phyloP scores from a whole-genome alignment of 1,140 invertebrate genomes.

The Drosophila simulans region DNA sequence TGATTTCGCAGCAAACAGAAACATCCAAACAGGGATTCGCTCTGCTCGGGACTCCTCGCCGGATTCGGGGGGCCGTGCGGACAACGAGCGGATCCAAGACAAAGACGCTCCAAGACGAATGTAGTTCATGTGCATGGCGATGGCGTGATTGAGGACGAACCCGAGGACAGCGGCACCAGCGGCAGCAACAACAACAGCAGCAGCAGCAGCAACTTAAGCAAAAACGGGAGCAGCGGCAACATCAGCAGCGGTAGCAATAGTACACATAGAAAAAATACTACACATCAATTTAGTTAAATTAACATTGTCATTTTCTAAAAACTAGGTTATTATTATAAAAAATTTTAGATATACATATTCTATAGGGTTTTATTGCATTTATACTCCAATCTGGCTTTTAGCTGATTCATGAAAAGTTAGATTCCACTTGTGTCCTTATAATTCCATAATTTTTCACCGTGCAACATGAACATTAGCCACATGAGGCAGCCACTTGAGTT shows the following conservation, averaged over 20 bases:
- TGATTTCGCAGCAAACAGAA: constrained; percentile 70
- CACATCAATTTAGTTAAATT: too few species aligned
- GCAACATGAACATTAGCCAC: constrained; percentile 21
- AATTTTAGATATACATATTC: too few species aligned
- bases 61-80: constrained; percentile 15
- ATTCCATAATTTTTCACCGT: not conserved
- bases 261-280: constrained; percentile 4
- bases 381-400: too few species aligned
- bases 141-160: constrained; percentile 80
- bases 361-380: too few species aligned
- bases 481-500: constrained; percentile 15
- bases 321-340: too few species aligned
- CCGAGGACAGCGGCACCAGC: constrained; percentile 49
- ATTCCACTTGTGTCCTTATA: too few species aligned
- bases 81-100: constrained; percentile 22
- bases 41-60: not conserved
- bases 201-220: constrained; percentile 6
- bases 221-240: not conserved
- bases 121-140: constrained; percentile 78
- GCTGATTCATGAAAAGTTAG: too few species aligned
- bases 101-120: constrained; percentile 43
- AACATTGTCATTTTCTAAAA: too few species aligned
- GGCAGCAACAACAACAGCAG: constrained; percentile 17
- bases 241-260: not conserved
- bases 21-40: constrained; percentile 36